phyloP scores from a whole-genome alignment of 2,797 vertebrate species.

The Protonibea diacanthus region DNA sequence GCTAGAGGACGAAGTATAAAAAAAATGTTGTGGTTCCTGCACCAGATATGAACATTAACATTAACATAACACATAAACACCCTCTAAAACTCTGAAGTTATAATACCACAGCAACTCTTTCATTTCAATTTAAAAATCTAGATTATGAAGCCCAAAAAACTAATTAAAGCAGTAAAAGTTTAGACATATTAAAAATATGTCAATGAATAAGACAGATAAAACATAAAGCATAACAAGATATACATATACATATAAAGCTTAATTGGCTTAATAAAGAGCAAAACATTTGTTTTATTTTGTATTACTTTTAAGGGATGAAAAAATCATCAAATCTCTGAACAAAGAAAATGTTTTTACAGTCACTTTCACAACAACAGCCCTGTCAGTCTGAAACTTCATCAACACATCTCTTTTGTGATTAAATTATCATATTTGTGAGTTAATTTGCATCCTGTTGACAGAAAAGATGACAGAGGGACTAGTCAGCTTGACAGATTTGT shows the following conservation, averaged over 20 bases:
- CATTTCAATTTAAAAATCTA: neutral
- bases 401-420: conserved; percentile 18
- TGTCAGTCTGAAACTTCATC: conserved; percentile 18
- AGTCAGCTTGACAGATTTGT: conserved; percentile 50
- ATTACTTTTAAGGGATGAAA: neutral
- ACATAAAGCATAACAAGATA: neutral
- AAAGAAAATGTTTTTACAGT: neutral
- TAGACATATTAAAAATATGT: neutral
- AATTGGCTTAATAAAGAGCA: too few species aligned
- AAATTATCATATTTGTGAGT: conserved; percentile 34
- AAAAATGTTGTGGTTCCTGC: neutral
- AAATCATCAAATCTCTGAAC: neutral
- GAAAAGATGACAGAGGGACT: conserved; percentile 42
- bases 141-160: neutral
- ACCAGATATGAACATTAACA: neutral
- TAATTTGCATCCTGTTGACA: conserved; percentile 32
- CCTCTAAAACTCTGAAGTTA: neutral
- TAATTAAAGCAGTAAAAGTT: neutral
- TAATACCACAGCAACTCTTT: neutral
- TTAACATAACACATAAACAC: too few species aligned
- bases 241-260: neutral
- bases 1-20: neutral
- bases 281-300: too few species aligned
- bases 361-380: neutral
- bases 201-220: neutral